Evolutionary conservation across 2,888 invertebrate genomes (phyloP).

Genomic region (Pyrgus malvae): DNA sequence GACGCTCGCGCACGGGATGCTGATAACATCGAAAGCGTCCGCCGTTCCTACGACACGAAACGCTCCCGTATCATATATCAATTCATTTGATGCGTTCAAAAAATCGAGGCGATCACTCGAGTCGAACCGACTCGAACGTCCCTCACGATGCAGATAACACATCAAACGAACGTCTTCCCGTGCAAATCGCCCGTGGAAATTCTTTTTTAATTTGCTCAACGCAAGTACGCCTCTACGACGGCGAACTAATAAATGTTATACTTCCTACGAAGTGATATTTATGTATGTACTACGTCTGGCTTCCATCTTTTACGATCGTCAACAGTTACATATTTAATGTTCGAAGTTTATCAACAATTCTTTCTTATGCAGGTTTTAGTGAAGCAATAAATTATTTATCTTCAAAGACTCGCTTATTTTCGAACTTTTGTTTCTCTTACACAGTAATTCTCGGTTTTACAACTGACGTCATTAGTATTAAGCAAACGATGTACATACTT

Average conservation of each 20-base stretch:
- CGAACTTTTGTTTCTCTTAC: constrained; percentile 71
- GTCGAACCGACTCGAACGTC: constrained; percentile 51
- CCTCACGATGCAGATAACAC: constrained; percentile 48
- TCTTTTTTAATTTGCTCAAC: constrained; percentile 64
- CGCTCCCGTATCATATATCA: constrained; percentile 60
- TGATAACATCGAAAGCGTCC: constrained; percentile 59
- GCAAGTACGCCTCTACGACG: constrained; percentile 57
- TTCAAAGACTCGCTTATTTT: constrained; percentile 78
- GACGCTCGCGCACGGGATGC: constrained; percentile 46
- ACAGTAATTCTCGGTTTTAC: constrained; percentile 53
- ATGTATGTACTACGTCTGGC: constrained; percentile 70
- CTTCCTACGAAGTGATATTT: constrained; percentile 75
- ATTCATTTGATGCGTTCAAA: constrained; percentile 65
- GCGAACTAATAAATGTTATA: constrained; percentile 66
- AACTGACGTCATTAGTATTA: constrained; percentile 61
- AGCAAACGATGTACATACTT: constrained; percentile 47
- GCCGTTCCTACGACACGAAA: constrained; percentile 40
- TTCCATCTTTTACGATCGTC: constrained; percentile 76
- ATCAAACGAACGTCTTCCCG: constrained; percentile 60
- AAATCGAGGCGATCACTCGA: constrained; percentile 60
- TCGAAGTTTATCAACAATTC: constrained; percentile 82
- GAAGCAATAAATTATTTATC: constrained; percentile 78
- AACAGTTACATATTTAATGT: constrained; percentile 82
- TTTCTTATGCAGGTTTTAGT: constrained; percentile 81
- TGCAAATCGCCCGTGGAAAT: constrained; percentile 69